Evolutionary conservation across 2,797 vertebrate species (phyloP).

Genomic region (Lateolabrax maculatus): DNA sequence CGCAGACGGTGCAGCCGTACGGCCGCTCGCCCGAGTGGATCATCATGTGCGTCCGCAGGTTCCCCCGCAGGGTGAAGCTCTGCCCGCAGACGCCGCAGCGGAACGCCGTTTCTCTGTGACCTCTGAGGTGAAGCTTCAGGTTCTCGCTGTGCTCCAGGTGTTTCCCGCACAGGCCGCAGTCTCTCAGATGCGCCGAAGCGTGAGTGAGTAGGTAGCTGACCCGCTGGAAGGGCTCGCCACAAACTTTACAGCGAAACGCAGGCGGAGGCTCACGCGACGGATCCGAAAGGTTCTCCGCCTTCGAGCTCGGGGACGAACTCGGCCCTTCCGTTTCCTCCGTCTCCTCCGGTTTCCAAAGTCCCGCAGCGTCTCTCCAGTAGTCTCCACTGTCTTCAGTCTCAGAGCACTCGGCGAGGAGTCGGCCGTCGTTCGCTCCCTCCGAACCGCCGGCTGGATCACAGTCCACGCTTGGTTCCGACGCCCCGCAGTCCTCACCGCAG

Average conservation of each 20-base stretch:
- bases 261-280: not conserved
- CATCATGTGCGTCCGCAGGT: constrained; percentile 61
- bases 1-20: constrained; percentile 52
- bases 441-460: not conserved
- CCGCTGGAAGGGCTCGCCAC: constrained; percentile 41
- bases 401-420: not conserved
- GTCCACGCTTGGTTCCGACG: not conserved
- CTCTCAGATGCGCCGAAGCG: not conserved
- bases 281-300: not conserved
- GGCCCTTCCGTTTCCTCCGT: not conserved
- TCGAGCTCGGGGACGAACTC: not conserved
- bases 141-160: constrained; percentile 10
- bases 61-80: constrained; percentile 54
- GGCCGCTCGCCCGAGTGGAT: constrained; percentile 68
- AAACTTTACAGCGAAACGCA: constrained; percentile 33
- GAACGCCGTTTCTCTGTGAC: constrained; percentile 40
- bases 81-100: constrained; percentile 54
- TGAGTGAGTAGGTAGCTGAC: constrained; percentile 22
- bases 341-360: constrained; percentile 17
- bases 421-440: not conserved
- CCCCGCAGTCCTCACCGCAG: not conserved
- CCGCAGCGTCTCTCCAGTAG: constrained; percentile 6
- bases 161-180: constrained; percentile 53
- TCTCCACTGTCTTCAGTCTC: constrained; percentile 52
- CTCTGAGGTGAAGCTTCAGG: constrained; percentile 46